Conservation (phyloP, 2,888 invertebrate species). For the Catocala sponsa region DNA sequence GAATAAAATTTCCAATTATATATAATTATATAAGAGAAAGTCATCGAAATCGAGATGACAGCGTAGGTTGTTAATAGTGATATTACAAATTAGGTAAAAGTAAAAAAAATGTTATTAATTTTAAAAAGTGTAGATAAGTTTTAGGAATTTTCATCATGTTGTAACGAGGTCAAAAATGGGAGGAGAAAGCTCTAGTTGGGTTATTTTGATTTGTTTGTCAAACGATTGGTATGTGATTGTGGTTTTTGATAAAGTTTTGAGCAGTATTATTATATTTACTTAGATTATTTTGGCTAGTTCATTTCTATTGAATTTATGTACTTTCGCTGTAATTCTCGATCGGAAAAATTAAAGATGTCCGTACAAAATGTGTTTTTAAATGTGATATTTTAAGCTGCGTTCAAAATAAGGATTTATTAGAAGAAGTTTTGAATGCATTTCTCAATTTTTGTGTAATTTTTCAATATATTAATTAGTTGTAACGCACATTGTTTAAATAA, state of each 20-base stretch:
- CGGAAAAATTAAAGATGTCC: slow-evolving; percentile 31
- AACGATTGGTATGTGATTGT: slow-evolving; percentile 41
- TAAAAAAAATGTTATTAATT: slow-evolving; percentile 83
- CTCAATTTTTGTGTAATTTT: slow-evolving; percentile 14
- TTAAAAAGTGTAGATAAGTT: slow-evolving; percentile 79
- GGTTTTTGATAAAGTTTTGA: slow-evolving; percentile 63
- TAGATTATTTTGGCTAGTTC: slow-evolving; percentile 38
- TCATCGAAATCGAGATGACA: slow-evolving; percentile 76
- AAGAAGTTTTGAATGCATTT: slow-evolving; percentile 21
- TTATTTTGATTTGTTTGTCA: slow-evolving; percentile 30
- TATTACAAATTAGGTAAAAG: slow-evolving; percentile 83
- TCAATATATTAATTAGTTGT: slow-evolving; percentile 16
- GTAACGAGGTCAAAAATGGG: slow-evolving; percentile 62
- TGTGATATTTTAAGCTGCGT: slow-evolving; percentile 34
- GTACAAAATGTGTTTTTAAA: slow-evolving; percentile 8
- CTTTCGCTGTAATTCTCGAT: slow-evolving; percentile 49
- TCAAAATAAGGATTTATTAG: slow-evolving; percentile 25
- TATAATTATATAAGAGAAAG: slow-evolving; percentile 1
- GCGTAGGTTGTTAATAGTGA: slow-evolving; percentile 87
- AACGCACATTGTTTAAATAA: slow-evolving; percentile 30
- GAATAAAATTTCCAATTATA: neutral
- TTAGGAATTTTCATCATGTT: slow-evolving; percentile 83
- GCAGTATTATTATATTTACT: slow-evolving; percentile 68
- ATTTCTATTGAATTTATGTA: slow-evolving; percentile 30
- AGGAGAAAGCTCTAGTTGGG: slow-evolving; percentile 56